phyloP scores from a whole-genome alignment of 1,140 invertebrate genomes.

The Mycetomoellerius zeteki region DNA sequence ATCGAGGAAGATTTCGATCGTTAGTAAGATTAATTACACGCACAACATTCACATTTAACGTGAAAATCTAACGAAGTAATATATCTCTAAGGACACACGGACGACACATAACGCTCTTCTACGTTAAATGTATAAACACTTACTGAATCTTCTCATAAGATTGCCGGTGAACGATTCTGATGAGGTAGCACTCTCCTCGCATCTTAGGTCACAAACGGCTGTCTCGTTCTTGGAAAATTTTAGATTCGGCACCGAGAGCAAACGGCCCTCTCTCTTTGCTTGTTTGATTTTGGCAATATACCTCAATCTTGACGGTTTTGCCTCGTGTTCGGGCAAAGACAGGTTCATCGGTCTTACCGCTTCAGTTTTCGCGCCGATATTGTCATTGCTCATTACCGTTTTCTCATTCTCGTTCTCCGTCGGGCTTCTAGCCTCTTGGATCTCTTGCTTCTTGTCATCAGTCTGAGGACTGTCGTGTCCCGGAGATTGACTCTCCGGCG shows the following conservation, averaged over 20 bases:
- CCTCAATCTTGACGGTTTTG: conserved; percentile 88
- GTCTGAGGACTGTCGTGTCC: conserved; percentile 56
- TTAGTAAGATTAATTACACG: conserved; percentile 58
- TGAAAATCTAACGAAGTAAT: conserved; percentile 71
- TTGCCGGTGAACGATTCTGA: conserved; percentile 90
- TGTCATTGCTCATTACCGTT: conserved; percentile 29
- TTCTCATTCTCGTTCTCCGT: conserved; percentile 36
- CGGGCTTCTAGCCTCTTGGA: conserved; percentile 60
- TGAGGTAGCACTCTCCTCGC: conserved; percentile 84
- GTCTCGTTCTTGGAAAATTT: conserved; percentile 88
- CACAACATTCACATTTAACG: conserved; percentile 68
- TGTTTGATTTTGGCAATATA: conserved; percentile 87
- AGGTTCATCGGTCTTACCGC: conserved; percentile 88
- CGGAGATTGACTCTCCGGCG: conserved; percentile 60
- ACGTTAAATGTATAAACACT: conserved; percentile 88
- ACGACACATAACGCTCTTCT: conserved; percentile 79
- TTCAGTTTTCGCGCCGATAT: not conserved
- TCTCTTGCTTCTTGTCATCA: conserved; percentile 52
- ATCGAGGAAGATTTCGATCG: conserved; percentile 55
- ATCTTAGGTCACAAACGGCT: conserved; percentile 79
- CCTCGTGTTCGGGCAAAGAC: conserved; percentile 88
- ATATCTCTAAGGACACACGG: conserved; percentile 75
- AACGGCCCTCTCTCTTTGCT: conserved; percentile 89
- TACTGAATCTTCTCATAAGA: conserved; percentile 94
- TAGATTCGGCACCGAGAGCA: conserved; percentile 93